Evolutionary conservation across 2,797 vertebrate species (phyloP).

Genomic region (Spheniscus humboldti): DNA sequence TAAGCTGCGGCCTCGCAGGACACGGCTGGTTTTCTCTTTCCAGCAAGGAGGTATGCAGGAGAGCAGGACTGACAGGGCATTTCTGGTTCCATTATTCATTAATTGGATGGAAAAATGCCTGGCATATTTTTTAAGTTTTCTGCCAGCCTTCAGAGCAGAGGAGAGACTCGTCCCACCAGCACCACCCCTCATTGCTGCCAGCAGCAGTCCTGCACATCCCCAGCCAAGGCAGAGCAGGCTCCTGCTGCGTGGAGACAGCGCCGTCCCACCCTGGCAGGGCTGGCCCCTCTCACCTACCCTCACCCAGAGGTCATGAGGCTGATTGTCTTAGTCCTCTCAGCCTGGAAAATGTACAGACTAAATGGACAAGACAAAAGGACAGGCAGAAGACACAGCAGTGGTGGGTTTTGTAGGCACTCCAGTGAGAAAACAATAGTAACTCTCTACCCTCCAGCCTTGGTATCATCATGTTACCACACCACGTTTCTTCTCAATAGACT

Average conservation of each 20-base stretch:
- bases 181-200: background rate
- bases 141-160: background rate
- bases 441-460: background rate
- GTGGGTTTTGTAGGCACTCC: background rate
- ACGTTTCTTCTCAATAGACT: background rate
- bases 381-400: background rate
- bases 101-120: background rate
- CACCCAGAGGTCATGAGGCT: background rate
- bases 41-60: background rate
- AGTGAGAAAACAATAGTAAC: background rate
- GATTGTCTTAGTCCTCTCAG: background rate
- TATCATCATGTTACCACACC: background rate
- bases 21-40: background rate
- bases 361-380: background rate
- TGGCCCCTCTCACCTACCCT: background rate
- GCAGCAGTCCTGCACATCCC: background rate
- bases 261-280: too few species aligned
- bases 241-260: rapidly evolving
- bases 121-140: background rate
- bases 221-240: background rate
- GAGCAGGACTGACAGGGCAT: background rate
- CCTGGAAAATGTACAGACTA: background rate
- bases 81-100: conserved; percentile 2
- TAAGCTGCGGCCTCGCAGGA: background rate
- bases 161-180: rapidly evolving